A percentile compares a stretch with the other conserved stretches of the same genome.
phyloP scores from a whole-genome alignment of 2,797 vertebrate genomes.

The Chloroceryle amazona region DNA sequence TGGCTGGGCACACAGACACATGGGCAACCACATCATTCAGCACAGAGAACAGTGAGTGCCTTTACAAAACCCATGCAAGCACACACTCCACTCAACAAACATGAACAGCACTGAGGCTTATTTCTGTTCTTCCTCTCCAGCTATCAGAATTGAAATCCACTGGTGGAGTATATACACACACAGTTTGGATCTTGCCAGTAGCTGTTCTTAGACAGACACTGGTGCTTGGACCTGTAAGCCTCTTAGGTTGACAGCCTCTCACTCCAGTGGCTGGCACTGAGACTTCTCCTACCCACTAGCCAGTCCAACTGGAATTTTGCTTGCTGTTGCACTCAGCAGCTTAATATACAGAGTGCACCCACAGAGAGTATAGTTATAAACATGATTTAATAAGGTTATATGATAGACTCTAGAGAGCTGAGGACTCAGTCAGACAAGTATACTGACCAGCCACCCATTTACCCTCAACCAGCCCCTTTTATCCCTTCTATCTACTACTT shows the following conservation, averaged over 20 bases:
- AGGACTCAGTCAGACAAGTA: background rate
- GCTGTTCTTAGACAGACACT: background rate
- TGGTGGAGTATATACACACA: background rate
- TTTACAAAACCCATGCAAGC: fast-evolving
- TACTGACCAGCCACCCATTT: background rate
- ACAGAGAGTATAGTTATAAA: background rate
- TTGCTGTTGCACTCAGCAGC: background rate
- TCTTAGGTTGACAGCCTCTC: fast-evolving
- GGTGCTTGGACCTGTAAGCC: background rate
- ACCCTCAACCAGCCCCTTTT: background rate
- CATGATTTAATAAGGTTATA: background rate
- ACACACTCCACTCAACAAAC: background rate
- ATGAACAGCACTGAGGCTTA: background rate
- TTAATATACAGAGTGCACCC: background rate
- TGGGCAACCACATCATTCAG: fast-evolving
- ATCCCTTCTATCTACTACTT: background rate
- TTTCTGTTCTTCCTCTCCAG: background rate
- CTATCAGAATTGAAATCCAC: background rate
- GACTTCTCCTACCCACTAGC: background rate
- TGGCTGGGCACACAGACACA: background rate
- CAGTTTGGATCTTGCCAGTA: background rate
- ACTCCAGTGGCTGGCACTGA: background rate
- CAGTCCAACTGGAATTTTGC: background rate
- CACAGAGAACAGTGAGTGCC: background rate
- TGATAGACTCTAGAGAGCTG: background rate